Evolutionary conservation across 2,797 vertebrate genomes (phyloP), one percentile per base, ranked within the genome.

Genomic region (Sebastiscus tertius): DNA sequence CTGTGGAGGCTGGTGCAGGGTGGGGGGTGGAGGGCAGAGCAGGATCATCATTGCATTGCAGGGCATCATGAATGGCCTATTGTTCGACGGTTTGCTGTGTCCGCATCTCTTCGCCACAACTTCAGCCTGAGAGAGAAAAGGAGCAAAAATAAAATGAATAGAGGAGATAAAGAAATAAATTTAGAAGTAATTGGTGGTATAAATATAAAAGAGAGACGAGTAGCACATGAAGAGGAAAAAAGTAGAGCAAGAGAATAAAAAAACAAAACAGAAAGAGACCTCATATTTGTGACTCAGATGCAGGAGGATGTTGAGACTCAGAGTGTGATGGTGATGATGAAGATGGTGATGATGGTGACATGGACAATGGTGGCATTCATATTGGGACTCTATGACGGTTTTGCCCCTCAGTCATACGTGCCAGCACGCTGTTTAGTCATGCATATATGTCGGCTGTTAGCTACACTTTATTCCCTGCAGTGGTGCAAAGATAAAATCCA

Each of bases 11-110:
- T 94, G 92, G 93, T 91, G 92, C 92, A 92, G 92, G 83, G 82
- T 82, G 88, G 77, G 79, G 82, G 87, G 77, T 66, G 90, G 91
- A 88, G 91, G 92, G 93, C 80, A 88, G 90, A 91, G 92, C 88
- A 88, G 92, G 93, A 94, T 95, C 93, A 93, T 95, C 94, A 92
- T 93, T 94, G 94, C 94, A 95, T 93, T 89, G 94, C 93, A 89
- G 87, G 89, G 86, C 89, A 94, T 92, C 94, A 94, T 96, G 95
- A 96, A 96, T 96, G 92, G 93, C 64, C 95, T 95, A 96, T 96
- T 96, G 95, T 96, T 93, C 72, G 16, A n/a, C 31, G 81, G 79
- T 88, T 88, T 89, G 91, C 90, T 91, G 90, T 83, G 88, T 93
- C 90, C 83, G 85, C 92, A 88, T 93, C 91, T 92, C 90, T 88